A percentile compares a stretch with the other conserved stretches of the same genome.
phyloP scores from a whole-genome alignment of 2,888 invertebrate genomes.

The Aleiodes testaceus region DNA sequence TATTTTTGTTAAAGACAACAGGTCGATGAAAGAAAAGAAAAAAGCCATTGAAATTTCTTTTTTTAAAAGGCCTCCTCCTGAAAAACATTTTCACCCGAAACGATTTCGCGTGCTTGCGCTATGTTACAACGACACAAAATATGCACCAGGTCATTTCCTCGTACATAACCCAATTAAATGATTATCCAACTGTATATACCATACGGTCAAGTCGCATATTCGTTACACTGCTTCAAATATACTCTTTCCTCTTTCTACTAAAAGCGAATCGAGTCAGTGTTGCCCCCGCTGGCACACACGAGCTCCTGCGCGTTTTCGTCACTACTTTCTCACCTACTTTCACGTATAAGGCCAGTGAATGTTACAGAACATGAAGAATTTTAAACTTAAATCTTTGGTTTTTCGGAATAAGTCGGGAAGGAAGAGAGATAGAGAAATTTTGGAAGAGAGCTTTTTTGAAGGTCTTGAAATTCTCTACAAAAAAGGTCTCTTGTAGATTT shows the following conservation, averaged over 20 bases:
- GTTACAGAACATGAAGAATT: constrained; percentile 21
- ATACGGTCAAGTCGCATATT: constrained; percentile 28
- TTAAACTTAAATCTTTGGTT: too few species aligned
- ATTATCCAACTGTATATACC: constrained; percentile 66
- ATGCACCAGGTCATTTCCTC: constrained; percentile 69
- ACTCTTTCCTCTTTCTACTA: constrained; percentile 33
- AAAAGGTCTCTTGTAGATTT: too few species aligned
- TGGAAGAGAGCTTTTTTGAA: too few species aligned
- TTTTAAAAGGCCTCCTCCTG: background rate
- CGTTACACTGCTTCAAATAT: constrained; percentile 20
- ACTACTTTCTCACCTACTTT: constrained; percentile 53
- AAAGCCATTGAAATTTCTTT: constrained; percentile 7
- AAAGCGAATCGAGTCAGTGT: constrained; percentile 8
- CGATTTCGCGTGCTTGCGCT: constrained; percentile 12
- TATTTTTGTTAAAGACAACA: constrained; percentile 34
- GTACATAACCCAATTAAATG: constrained; percentile 71
- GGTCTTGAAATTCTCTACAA: too few species aligned
- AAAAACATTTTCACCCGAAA: constrained; percentile 24
- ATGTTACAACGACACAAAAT: constrained; percentile 48
- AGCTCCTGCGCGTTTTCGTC: constrained; percentile 10
- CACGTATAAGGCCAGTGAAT: constrained; percentile 37
- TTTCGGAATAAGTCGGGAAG: too few species aligned
- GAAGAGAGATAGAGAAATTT: too few species aligned
- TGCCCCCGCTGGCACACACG: constrained; percentile 26
- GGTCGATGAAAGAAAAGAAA: constrained; percentile 1